Evolutionary conservation across 2,888 invertebrate species (phyloP).

Genomic region (Eurois occulta): DNA sequence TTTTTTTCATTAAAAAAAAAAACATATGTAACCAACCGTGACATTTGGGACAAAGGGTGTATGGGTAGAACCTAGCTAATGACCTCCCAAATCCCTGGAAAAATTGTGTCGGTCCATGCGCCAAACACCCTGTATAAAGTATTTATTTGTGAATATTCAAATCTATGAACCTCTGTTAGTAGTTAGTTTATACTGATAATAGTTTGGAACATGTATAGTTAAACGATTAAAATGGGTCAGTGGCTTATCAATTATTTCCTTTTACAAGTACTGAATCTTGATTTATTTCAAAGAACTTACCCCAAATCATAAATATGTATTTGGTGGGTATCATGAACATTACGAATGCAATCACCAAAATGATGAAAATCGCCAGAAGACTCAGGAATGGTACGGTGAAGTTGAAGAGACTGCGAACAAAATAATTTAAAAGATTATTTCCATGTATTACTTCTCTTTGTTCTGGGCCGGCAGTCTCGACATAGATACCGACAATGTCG

Average conservation of each 20-base stretch:
- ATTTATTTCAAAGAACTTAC: constrained; percentile 81
- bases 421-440: neutral
- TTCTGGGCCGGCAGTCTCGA: no score
- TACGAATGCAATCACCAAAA: constrained; percentile 93
- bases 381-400: constrained; percentile 98
- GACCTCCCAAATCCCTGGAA: no score
- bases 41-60: no score
- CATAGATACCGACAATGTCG: no score
- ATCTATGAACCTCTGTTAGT: no score
- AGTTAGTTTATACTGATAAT: neutral
- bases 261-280: neutral
- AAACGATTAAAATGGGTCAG: neutral
- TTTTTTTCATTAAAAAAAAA: no score
- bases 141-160: no score
- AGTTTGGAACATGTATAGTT: neutral
- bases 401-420: constrained; percentile 95
- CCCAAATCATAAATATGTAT: constrained; percentile 97
- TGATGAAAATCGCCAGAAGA: constrained; percentile 94
- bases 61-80: no score
- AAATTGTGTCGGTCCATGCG: no score
- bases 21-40: no score
- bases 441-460: neutral
- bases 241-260: no score
- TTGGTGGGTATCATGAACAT: constrained; percentile 96
- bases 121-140: no score